These are phyloP conservation scores for Collichthys lucidus DNA, from an alignment of 2,113 vertebrate species.

Conservation along the genomic window DNA sequence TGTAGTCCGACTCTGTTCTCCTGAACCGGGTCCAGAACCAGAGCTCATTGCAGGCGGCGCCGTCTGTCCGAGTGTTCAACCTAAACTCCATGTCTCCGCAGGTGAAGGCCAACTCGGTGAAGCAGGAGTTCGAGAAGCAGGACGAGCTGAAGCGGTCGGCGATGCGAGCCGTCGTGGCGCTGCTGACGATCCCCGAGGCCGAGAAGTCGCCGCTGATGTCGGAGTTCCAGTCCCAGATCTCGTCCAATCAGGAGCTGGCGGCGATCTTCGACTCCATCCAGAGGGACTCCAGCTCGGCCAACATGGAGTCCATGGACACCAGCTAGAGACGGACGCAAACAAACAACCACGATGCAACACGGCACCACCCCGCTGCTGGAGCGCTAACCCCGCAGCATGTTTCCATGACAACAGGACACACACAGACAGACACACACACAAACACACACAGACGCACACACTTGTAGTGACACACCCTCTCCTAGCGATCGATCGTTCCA, in stretches of 20 bases:
- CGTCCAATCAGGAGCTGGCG: constrained; percentile 97
- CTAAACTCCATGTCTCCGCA: constrained; percentile 59
- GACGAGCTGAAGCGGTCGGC: constrained; percentile 98
- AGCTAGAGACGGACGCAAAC: constrained; percentile 84
- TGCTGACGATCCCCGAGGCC: constrained; percentile 98
- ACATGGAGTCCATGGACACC: constrained; percentile 99
- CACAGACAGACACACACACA: constrained; percentile 32
- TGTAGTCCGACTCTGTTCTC: no score
- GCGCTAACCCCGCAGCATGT: constrained; percentile 75
- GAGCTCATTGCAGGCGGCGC: no score
- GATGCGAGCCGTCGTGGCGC: constrained; percentile 97
- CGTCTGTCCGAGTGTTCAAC: no score
- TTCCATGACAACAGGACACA: constrained; percentile 75
- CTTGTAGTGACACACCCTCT: constrained; percentile 70
- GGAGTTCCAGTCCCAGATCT: constrained; percentile 99
- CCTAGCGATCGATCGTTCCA: constrained; percentile 84
- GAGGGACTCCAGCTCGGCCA: constrained; percentile 97
- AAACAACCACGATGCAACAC: constrained; percentile 66
- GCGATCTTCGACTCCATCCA: constrained; percentile 99
- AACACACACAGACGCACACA: constrained; percentile 53
- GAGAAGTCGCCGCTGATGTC: constrained; percentile 99
- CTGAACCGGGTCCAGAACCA: no score
- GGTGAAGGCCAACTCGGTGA: constrained; percentile 99
- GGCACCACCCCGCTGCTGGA: constrained; percentile 74
- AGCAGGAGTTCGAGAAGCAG: constrained; percentile 99